These are phyloP conservation scores for rabbit (Oryctolagus cuniculus) DNA, from an alignment of 2,113 vertebrate genomes.

Conservation along the genomic window mOryCun1.1 NC_091432.1:100961001-100961500, in stretches of 20 bases:
- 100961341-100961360: background rate
- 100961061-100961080: background rate
- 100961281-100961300: background rate
- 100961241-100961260: background rate
- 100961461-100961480: background rate
- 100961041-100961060: background rate
- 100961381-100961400: constrained; percentile 3
- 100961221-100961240: background rate
- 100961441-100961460: background rate
- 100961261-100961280: background rate
- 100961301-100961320: background rate
- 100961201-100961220: background rate
- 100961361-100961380: background rate
- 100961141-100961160: background rate
- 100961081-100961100: background rate
- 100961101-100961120: background rate
- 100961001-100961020: background rate
- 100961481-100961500: background rate
- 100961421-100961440: constrained; percentile 10
- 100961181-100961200: background rate
- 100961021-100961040: background rate
- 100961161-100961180: background rate
- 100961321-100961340: background rate
- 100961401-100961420: background rate
- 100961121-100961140: background rate